phyloP scores from a whole-genome alignment of 2,888 invertebrate genomes.

The Clivina fossor region DNA sequence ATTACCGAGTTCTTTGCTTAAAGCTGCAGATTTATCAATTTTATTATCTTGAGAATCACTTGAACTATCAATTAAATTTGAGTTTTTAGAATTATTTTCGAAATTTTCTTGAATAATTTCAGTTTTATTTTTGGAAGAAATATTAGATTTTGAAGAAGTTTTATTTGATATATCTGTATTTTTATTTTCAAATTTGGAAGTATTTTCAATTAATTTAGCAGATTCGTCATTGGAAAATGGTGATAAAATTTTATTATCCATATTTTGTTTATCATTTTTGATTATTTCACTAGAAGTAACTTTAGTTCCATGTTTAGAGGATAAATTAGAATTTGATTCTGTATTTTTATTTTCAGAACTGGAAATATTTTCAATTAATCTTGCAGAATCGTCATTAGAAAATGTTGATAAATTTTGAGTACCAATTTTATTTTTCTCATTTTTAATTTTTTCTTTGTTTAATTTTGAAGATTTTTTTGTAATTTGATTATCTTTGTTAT shows the following conservation, averaged over 20 bases:
- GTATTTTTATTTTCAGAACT: too few relatives aligned
- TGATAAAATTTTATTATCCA: too few relatives aligned
- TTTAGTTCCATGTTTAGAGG: too few relatives aligned
- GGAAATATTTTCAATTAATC: background rate
- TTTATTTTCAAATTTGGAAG: background rate
- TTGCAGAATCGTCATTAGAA: background rate
- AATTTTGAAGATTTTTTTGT: constrained; percentile 11
- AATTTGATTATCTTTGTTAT: constrained; percentile 14
- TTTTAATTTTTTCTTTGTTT: constrained; percentile 19
- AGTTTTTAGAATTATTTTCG: too few relatives aligned
- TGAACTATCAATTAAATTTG: too few relatives aligned
- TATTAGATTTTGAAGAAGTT: background rate
- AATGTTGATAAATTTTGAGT: too few relatives aligned
- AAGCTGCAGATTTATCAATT: background rate
- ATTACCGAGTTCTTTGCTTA: background rate
- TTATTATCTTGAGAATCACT: too few relatives aligned
- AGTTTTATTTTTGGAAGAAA: background rate
- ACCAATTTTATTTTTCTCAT: background rate
- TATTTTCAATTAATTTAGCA: background rate
- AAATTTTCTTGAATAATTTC: background rate
- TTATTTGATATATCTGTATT: background rate
- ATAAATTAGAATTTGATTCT: too few relatives aligned
- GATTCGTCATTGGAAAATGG: background rate
- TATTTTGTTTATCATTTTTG: too few relatives aligned
- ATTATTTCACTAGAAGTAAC: too few relatives aligned